Base-by-base conservation (phyloP, 2,888 invertebrate genomes). In the Dicycla oo region DNA sequence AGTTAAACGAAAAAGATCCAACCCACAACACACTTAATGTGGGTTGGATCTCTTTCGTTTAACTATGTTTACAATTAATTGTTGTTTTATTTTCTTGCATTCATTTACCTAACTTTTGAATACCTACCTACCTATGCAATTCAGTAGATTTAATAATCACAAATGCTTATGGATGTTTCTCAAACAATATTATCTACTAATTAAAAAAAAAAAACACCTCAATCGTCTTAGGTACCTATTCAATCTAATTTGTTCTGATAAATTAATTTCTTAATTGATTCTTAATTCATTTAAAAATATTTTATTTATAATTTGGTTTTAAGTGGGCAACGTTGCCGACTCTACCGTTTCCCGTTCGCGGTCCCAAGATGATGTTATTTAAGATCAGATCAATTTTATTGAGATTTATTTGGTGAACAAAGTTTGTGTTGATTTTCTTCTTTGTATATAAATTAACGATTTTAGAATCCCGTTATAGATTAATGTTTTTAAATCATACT, bases 301-400 rank as follows among this genome's bases (percentile, higher is more conserved):
- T 30, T 3, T 43, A 30, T 68, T 34, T 20, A 43, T 45, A 2
- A 40, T 38, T 47, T 30, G 11, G 13, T 54, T 34, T 53, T 34
- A 34, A 45, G 20, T 34, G 18, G 34, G 13, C n/a, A 15, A 43
- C n/a, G 23, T 61, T 94, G 93, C 91, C 81, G 86, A 88, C 94
- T 74, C 75, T 94, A 93, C 92, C 68, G 75, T 77, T 83, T 85
- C 82, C 83, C 80, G 82, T 87, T 87, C 87, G 88, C 87, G 83
- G 88, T 89, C 89, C 87, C 86, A 90, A 92, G 91, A 93, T 93
- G 92, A 94, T 93, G 93, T 93, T 94, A 94, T 94, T 94, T 93
- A 94, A 93, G 93, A 94, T 93, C 92, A 92, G 93, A 94, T 93
- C 92, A 93, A 93, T 94, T 94, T 94, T 94, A 94, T 94, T 94